phyloP scores from a whole-genome alignment of 2,797 vertebrate species.

The Gastrophryne carolinensis region DNA sequence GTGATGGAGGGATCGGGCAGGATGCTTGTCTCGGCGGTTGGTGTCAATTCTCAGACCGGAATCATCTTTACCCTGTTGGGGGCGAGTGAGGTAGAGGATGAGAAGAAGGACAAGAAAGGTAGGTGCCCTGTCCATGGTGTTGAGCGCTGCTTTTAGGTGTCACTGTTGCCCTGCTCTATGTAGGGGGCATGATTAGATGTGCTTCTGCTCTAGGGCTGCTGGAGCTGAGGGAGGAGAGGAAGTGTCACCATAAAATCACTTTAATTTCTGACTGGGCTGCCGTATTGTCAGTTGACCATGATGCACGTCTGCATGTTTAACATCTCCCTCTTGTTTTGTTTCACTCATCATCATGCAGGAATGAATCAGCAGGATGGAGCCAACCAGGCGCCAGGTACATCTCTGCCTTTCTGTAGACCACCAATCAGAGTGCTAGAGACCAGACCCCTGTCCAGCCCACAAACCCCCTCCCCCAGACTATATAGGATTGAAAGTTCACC shows the following conservation, averaged over 20 bases:
- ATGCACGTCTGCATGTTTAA: constrained; percentile 62
- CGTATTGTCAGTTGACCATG: constrained; percentile 3
- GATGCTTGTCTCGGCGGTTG: constrained; percentile 94
- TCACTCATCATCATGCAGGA: constrained; percentile 86
- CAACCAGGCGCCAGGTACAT: constrained; percentile 89
- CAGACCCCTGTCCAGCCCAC: too few species aligned
- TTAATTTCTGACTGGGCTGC: background rate
- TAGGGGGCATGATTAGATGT: too few species aligned
- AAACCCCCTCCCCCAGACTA: too few species aligned
- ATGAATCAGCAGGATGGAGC: constrained; percentile 86
- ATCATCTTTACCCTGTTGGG: constrained; percentile 97
- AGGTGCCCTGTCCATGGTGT: constrained; percentile 50
- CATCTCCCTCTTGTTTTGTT: constrained; percentile 59
- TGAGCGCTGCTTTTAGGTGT: background rate
- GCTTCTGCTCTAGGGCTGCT: background rate
- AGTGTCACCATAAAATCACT: background rate
- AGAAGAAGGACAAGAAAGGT: constrained; percentile 99
- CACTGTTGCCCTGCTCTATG: background rate
- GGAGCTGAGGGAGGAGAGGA: background rate
- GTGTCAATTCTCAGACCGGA: constrained; percentile 97
- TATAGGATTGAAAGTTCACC: too few species aligned
- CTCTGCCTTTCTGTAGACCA: background rate
- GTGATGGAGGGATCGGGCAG: constrained; percentile 98
- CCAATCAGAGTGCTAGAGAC: too few species aligned
- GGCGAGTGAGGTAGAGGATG: constrained; percentile 88